A percentile compares a stretch with the other conserved stretches of the same genome.
phyloP scores from a whole-genome alignment of 1,140 invertebrate genomes.

The Trissolcus basalis region DNA sequence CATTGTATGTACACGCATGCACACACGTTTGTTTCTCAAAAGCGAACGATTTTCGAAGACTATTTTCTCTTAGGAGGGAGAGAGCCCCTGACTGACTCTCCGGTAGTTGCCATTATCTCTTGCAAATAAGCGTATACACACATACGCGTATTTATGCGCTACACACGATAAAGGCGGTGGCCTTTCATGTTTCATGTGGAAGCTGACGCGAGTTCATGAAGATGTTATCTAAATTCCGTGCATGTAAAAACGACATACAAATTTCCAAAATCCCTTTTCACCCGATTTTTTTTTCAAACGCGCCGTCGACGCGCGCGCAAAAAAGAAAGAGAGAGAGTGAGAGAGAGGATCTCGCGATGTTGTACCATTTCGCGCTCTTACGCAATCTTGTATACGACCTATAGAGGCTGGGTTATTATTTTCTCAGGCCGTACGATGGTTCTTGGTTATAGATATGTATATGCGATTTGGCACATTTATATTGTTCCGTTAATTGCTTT shows the following conservation, averaged over 20 bases:
- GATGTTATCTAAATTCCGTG: conserved; percentile 51
- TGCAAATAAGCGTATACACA: conserved; percentile 40
- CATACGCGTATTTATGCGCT: conserved; percentile 28
- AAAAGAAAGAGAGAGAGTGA: too few species aligned
- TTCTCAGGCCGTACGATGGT: too few species aligned
- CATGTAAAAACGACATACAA: conserved; percentile 41
- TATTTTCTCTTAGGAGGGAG: conserved; percentile 20
- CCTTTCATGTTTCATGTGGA: conserved; percentile 42
- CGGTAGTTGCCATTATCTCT: conserved; percentile 47
- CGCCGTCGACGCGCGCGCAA: too few species aligned
- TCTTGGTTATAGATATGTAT: too few species aligned
- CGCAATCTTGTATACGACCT: too few species aligned
- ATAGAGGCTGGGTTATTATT: too few species aligned
- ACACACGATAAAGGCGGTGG: conserved; percentile 32
- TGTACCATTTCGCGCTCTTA: too few species aligned
- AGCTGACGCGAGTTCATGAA: conserved; percentile 45
- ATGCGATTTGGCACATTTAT: too few species aligned
- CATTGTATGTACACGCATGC: conserved; percentile 39
- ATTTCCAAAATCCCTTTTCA: conserved; percentile 29
- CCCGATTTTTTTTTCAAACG: conserved; percentile 13
- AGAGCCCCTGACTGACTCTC: conserved; percentile 22
- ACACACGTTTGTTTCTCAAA: conserved; percentile 16
- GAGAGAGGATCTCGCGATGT: too few species aligned
- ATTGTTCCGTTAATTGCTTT: too few species aligned
- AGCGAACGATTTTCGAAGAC: conserved; percentile 36